Evolutionary conservation across 1,140 invertebrate species (phyloP).

Genomic region (Drosophila miranda): DNA sequence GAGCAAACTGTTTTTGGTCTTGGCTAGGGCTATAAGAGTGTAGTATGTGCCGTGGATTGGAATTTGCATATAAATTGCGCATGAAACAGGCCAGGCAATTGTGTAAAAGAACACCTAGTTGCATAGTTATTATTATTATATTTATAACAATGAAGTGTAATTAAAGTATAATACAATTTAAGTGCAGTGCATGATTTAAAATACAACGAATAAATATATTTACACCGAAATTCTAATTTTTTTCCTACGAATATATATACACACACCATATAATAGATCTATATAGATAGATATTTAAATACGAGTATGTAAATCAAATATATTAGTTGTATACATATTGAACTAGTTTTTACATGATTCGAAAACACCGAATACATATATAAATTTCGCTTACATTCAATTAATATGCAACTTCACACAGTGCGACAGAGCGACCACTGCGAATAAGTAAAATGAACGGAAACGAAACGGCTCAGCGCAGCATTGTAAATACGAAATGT

Average conservation of each 20-base stretch:
- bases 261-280: slow-evolving; percentile 51
- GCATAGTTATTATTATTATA: slow-evolving; percentile 56
- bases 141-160: slow-evolving; percentile 54
- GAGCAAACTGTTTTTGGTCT: slow-evolving; percentile 54
- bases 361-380: slow-evolving; percentile 44
- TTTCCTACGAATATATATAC: slow-evolving; percentile 73
- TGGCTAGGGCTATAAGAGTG: slow-evolving; percentile 44
- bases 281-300: slow-evolving; percentile 51
- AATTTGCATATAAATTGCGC: slow-evolving; percentile 18
- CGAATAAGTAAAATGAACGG: slow-evolving; percentile 36
- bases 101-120: slow-evolving; percentile 55
- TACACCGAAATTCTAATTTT: slow-evolving; percentile 70
- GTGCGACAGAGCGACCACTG: slow-evolving; percentile 40
- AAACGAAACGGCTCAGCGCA: slow-evolving; percentile 21
- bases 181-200: slow-evolving; percentile 73
- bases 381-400: slow-evolving; percentile 74
- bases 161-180: slow-evolving; percentile 61
- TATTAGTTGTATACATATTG: slow-evolving; percentile 74
- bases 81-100: slow-evolving; percentile 36
- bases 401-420: slow-evolving; percentile 70
- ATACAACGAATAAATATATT: slow-evolving; percentile 81
- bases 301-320: slow-evolving; percentile 59
- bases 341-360: slow-evolving; percentile 71
- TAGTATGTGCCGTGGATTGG: slow-evolving; percentile 49
- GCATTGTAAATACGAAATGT: slow-evolving; percentile 68